These are phyloP conservation scores for Barypeithes pellucidus DNA, from an alignment of 2,888 invertebrate genomes.

Conservation along the genomic window DNA sequence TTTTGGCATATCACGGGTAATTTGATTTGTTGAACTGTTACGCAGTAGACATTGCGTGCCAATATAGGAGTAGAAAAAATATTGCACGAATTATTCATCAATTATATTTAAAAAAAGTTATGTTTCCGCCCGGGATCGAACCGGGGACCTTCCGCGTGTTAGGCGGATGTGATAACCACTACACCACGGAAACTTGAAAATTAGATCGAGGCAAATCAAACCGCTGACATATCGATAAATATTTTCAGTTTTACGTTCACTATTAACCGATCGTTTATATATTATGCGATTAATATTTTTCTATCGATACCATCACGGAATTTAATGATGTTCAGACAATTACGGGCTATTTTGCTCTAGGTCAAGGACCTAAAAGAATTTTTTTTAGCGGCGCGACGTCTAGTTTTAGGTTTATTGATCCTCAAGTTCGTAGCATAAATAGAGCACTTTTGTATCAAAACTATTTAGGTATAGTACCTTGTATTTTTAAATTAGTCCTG, in stretches of 20 bases:
- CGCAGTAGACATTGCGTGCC: too few species aligned
- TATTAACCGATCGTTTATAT: neutral
- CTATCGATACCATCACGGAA: conserved; percentile 4
- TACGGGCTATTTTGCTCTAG: conserved; percentile 1
- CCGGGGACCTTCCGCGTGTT: conserved; percentile 82
- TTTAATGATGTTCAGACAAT: conserved; percentile 10
- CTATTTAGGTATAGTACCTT: too few species aligned
- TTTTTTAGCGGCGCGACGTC: conserved; percentile 5
- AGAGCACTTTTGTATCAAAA: too few species aligned
- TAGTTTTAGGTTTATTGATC: conserved; percentile 4
- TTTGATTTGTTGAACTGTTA: too few species aligned
- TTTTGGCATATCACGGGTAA: too few species aligned
- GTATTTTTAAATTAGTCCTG: too few species aligned
- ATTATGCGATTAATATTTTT: neutral
- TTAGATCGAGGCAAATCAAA: neutral
- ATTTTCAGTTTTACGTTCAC: too few species aligned
- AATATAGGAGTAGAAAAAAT: too few species aligned
- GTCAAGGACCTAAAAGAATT: conserved; percentile 2
- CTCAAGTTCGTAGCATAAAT: neutral
- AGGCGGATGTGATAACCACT: conserved; percentile 66
- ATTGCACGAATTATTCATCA: too few species aligned
- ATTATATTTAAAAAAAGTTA: conserved; percentile 32
- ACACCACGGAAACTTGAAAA: conserved; percentile 19
- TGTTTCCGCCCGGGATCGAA: conserved; percentile 71
- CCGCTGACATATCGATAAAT: neutral